A percentile compares a stretch with the other conserved stretches of the same genome.
These are phyloP conservation scores for Diloba caeruleocephala DNA, from an alignment of 2,888 invertebrate genomes.

Conservation along the genomic window DNA sequence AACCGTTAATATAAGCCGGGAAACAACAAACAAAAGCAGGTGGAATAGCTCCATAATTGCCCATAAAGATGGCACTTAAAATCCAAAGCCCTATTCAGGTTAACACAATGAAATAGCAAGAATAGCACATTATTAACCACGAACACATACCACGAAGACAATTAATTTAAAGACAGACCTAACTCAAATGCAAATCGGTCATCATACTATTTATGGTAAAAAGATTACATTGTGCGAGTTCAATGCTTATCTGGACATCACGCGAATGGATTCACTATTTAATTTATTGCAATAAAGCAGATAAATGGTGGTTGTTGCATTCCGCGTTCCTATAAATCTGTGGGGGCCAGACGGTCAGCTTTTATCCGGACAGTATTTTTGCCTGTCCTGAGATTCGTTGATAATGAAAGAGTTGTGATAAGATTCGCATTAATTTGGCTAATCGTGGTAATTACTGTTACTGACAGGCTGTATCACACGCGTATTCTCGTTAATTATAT, in stretches of 20 bases:
- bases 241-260: constrained; percentile 84
- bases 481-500: no score
- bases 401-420: not conserved
- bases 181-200: constrained; percentile 85
- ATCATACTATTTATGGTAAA: constrained; percentile 85
- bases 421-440: no score
- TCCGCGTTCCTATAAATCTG: constrained; percentile 79
- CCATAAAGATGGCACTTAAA: constrained; percentile 81
- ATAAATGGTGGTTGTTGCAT: constrained; percentile 79
- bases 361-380: constrained; percentile 32
- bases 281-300: constrained; percentile 87
- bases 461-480: no score
- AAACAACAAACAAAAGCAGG: constrained; percentile 63
- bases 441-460: no score
- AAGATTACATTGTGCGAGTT: constrained; percentile 86
- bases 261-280: constrained; percentile 79
- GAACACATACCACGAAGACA: constrained; percentile 61
- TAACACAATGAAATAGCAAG: constrained; percentile 83
- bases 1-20: constrained; percentile 55
- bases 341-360: constrained; percentile 25
- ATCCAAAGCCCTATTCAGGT: constrained; percentile 72
- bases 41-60: constrained; percentile 75
- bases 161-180: constrained; percentile 78
- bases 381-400: not conserved
- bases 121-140: constrained; percentile 73